Base-by-base conservation (phyloP, 2,113 vertebrate genomes). In the Typhlomys cinereus region DNA sequence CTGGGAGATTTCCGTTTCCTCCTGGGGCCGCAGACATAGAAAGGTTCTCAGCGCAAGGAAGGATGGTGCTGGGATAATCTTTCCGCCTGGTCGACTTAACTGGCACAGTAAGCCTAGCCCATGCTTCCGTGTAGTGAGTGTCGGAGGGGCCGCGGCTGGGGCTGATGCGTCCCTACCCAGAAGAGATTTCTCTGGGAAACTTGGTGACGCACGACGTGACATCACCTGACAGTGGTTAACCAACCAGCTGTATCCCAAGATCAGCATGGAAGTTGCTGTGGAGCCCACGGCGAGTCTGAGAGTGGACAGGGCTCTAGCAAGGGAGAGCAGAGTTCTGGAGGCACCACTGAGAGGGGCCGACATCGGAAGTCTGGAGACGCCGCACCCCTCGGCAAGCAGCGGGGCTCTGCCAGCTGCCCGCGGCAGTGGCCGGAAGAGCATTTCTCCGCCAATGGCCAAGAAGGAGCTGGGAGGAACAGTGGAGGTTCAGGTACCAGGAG, bases 221-320 rank as follows among this genome's bases (percentile, higher is more conserved):
- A 95, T 76, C 54, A 94, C 67, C 80, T 59, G 34, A 66, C 29
- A 62, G 10, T 10, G 4, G 84, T n/a, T 71, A 57, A 78, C 79
- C n/a, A 34, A 62, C 73, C 73, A 74, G 27, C 62, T 90, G 27
- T 73, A 61, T 90, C 66, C 62, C 1, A 52, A 86, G 44, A 81
- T 93, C 41, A 81, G 82, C 73, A 23, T 15, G 29, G 85, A 85
- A 27, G 50, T 52, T 11, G 17, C 61, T 80, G 12, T 62, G 36
- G 92, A 92, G 67, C 90, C 69, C 61, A 75, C 13, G 84, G 52
- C 48, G 71, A 92, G 41, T 29, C 34, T 86, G n/a, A n/a, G n/a
- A n/a, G n/a, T n/a, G 50, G 25, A 94, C 74, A 86, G 36, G 36
- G 29, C 70, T 90, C 64, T 61, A 20, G 21, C 64, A 66, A 20